A percentile compares a stretch with the other conserved stretches of the same genome.
Conservation (phyloP, 53 echinoderm and acorn worm species). For the Arbacia lixula region DNA sequence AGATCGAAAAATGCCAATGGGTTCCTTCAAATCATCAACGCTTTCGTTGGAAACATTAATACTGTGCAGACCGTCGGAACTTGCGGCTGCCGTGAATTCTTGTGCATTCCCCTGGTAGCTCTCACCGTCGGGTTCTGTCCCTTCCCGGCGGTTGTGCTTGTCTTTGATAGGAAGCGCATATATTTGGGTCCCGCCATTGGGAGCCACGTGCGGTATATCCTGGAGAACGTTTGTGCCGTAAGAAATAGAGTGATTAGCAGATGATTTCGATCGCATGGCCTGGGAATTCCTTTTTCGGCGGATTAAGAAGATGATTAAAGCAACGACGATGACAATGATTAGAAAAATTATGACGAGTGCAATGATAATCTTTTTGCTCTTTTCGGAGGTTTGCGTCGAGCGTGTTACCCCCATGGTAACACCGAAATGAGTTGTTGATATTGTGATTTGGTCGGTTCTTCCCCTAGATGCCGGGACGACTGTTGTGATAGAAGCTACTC, state of each 20-base stretch:
- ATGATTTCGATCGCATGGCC: background rate
- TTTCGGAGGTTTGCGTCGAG: background rate
- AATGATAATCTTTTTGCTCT: background rate
- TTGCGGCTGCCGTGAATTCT: too few species aligned
- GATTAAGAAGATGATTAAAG: background rate
- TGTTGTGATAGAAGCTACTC: background rate
- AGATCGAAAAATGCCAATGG: constrained; percentile 16
- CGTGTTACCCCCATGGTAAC: background rate
- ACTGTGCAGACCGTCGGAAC: too few species aligned
- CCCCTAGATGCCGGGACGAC: background rate
- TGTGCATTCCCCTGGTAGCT: too few species aligned
- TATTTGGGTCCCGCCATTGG: background rate
- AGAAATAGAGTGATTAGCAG: background rate
- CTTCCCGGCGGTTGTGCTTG: too few species aligned
- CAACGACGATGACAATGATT: background rate
- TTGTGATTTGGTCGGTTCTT: too few species aligned
- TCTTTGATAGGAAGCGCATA: constrained; percentile 39
- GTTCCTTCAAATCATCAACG: too few species aligned
- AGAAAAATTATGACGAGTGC: constrained; percentile 3
- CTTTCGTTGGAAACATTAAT: too few species aligned
- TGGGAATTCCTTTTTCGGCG: background rate
- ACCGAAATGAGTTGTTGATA: background rate
- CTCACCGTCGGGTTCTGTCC: too few species aligned
- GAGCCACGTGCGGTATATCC: background rate
- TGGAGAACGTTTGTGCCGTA: constrained; percentile 16